Base-by-base conservation (phyloP, 2,888 invertebrate species). In the Temnothorax rugatulus region DNA sequence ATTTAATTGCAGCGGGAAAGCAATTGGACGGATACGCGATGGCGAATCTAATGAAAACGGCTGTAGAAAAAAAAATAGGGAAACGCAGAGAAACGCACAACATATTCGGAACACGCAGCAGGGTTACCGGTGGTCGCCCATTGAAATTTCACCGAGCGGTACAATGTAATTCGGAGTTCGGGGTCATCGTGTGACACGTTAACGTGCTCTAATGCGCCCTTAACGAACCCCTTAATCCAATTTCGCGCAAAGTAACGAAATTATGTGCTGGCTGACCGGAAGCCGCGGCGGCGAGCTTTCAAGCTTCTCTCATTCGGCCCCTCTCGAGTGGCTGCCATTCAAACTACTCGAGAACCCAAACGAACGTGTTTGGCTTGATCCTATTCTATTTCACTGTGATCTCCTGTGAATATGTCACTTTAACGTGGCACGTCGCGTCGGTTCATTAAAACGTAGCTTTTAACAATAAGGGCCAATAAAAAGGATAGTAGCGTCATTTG, bases 151-250 rank as follows among this genome's bases (percentile, higher is more conserved):
- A 90, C 90, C 91, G 86, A 85, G 83, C 89, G 83, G 83, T 83
- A 89, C 88, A 88, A 90, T 90, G 87, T 90, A 88, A 88, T 89
- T 89, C 86, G 63, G 83, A 61, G 18, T 71, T 66, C 57, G 86
- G 88, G 91, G 89, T 91, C 90, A 91, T 91, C 90, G 90, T 90
- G 75, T 84, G 88, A 90, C 89, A 88, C 88, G 83, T 77, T 89
- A 90, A 92, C 89, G 90, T 84, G 84, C 82, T 84, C 90, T 92
- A 92, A 93, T 92, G 88, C 93, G 85, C 88, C 89, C 91, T 91
- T 93, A 93, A 93, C 91, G 91, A 92, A 92, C 89, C 89, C 90
- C 90, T 89, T 94, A 94, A 94, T 94, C 94, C 94, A 93, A 93
- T 94, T 92, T 91, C 84, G 87, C 82, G 88, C 88, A 91, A 90